These are phyloP conservation scores for Poecilia picta DNA, from an alignment of 2,797 vertebrate genomes.

Conservation along the genomic window DNA sequence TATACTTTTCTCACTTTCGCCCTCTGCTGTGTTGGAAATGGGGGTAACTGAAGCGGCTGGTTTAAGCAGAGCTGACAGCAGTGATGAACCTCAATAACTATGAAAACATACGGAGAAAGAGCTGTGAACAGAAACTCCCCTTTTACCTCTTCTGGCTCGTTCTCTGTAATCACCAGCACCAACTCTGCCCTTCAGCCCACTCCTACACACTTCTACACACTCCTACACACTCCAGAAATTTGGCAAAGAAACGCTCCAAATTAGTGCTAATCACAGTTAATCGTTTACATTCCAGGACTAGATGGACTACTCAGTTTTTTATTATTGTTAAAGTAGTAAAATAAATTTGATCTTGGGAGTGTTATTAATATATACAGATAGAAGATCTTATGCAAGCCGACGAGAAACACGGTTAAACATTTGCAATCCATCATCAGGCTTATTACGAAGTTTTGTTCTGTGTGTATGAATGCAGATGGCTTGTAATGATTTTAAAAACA, in stretches of 20 bases:
- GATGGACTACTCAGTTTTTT: not conserved
- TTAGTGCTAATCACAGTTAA: constrained; percentile 65
- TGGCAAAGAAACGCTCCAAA: constrained; percentile 56
- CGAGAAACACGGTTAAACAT: not conserved
- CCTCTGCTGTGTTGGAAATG: constrained; percentile 61
- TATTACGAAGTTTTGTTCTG: not conserved
- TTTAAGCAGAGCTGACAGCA: constrained; percentile 73
- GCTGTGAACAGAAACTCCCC: constrained; percentile 65
- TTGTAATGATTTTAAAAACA: not conserved
- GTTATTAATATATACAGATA: not conserved
- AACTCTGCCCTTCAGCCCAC: constrained; percentile 69
- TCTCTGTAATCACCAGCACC: constrained; percentile 70
- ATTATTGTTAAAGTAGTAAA: constrained; percentile 3
- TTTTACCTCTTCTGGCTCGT: constrained; percentile 72
- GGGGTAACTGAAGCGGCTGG: constrained; percentile 61
- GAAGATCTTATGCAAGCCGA: not conserved
- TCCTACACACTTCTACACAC: constrained; percentile 59
- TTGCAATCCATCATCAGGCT: too few species aligned
- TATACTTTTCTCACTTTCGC: constrained; percentile 73
- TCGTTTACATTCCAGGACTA: constrained; percentile 34
- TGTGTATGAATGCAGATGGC: not conserved
- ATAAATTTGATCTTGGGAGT: constrained; percentile 9
- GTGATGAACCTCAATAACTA: constrained; percentile 76
- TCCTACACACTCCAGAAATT: constrained; percentile 43
- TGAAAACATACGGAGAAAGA: constrained; percentile 73